phyloP scores from a whole-genome alignment of 2,113 vertebrate genomes.

The Chunga burmeisteri region DNA sequence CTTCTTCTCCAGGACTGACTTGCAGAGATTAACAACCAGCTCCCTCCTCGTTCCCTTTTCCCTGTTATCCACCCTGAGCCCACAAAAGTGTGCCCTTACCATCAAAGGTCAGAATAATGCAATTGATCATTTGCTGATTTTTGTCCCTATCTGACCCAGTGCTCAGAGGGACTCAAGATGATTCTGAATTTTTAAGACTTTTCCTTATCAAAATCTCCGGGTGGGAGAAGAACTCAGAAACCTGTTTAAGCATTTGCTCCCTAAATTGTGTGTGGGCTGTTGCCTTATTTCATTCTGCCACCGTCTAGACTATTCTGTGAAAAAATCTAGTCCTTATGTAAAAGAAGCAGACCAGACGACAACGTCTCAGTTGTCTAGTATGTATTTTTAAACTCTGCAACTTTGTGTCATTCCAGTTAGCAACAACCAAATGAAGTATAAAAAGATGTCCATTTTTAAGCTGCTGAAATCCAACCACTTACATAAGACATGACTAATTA shows the following conservation, averaged over 20 bases:
- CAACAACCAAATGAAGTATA: conserved; percentile 31
- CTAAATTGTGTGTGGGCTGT: conserved; percentile 40
- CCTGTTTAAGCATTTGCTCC: conserved; percentile 44
- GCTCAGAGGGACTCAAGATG: neutral
- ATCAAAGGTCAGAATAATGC: neutral
- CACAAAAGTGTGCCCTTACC: neutral
- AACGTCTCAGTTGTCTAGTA: conserved; percentile 42
- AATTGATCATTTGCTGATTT: neutral
- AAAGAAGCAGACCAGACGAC: conserved; percentile 40
- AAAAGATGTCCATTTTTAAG: conserved; percentile 55
- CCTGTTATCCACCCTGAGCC: neutral
- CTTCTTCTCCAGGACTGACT: neutral
- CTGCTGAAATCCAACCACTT: neutral
- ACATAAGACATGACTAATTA: conserved; percentile 57
- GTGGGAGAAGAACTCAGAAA: conserved; percentile 24
- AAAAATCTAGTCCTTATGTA: conserved; percentile 53
- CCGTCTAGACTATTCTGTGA: conserved; percentile 48
- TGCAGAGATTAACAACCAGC: neutral
- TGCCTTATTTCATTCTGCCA: conserved; percentile 46
- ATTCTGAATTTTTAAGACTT: neutral
- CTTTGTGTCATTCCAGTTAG: conserved; percentile 52
- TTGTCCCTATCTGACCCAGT: neutral
- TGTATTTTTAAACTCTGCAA: conserved; percentile 52
- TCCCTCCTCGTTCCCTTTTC: neutral
- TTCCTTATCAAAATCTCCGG: neutral